A percentile compares a stretch with the other conserved stretches of the same genome.
These are phyloP conservation scores for Microctonus aethiopoides DNA, from an alignment of 2,888 invertebrate species.

Conservation along the genomic window DNA sequence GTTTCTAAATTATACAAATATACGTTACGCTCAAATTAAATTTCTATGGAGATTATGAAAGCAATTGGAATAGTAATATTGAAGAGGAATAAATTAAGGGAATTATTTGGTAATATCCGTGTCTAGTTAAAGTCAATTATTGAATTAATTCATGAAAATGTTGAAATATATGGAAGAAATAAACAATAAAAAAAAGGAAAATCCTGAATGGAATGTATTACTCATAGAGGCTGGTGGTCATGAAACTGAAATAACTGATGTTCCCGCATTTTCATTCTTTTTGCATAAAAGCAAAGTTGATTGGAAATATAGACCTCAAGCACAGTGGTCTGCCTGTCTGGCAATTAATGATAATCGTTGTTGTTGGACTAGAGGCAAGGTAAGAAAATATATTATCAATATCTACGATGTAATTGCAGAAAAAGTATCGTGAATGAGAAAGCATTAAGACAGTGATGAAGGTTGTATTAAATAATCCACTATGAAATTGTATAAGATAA, in stretches of 20 bases:
- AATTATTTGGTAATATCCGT: neutral
- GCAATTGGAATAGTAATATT: neutral
- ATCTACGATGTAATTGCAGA: too few species aligned
- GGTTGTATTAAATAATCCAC: neutral
- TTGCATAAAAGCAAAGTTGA: slow-evolving; percentile 90
- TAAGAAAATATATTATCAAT: slow-evolving; percentile 47
- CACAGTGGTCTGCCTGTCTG: slow-evolving; percentile 84
- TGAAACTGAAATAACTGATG: slow-evolving; percentile 88
- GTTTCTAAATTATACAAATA: neutral
- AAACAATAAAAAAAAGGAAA: slow-evolving; percentile 70
- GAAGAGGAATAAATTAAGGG: neutral
- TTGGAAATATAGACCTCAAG: slow-evolving; percentile 92
- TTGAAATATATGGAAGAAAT: too few species aligned
- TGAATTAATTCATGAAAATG: too few species aligned
- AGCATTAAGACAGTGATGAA: neutral
- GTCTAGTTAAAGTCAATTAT: too few species aligned
- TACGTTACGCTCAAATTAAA: neutral
- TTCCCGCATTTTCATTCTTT: slow-evolving; percentile 86
- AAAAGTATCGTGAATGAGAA: neutral
- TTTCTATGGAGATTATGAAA: neutral
- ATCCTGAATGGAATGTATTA: slow-evolving; percentile 82
- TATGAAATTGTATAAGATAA: neutral
- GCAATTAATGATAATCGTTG: slow-evolving; percentile 87
- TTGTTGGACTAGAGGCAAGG: slow-evolving; percentile 90
- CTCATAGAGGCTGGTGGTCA: slow-evolving; percentile 88